A percentile compares a stretch with the other conserved stretches of the same genome.
Evolutionary conservation across 2,888 invertebrate genomes (phyloP).

Genomic region (Andrena camellia): DNA sequence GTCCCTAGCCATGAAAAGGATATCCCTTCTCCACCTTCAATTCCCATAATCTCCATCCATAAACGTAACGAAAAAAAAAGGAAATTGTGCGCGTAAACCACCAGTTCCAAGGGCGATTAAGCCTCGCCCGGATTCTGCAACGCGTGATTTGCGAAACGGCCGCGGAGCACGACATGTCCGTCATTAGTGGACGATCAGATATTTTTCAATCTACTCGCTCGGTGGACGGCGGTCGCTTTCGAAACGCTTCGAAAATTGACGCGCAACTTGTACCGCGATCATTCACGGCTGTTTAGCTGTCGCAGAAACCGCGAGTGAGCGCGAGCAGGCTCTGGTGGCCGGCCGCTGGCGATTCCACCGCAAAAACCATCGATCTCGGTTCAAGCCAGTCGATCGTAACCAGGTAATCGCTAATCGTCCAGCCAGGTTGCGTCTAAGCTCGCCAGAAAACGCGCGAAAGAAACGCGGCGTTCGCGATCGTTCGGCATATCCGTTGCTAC

Average conservation of each 20-base stretch:
- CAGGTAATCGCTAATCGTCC: constrained; percentile 52
- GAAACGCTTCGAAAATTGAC: neutral
- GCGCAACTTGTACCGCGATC: constrained; percentile 17
- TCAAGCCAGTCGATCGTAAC: constrained; percentile 61
- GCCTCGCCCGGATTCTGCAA: neutral
- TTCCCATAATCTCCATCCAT: constrained; percentile 14
- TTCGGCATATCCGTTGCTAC: neutral
- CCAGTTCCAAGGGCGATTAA: constrained; percentile 10
- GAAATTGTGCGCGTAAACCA: constrained; percentile 9
- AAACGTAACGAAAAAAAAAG: neutral
- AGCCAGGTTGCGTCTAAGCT: constrained; percentile 10
- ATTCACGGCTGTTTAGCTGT: constrained; percentile 34
- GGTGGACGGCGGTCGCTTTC: neutral
- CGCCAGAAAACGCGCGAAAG: constrained; percentile 3
- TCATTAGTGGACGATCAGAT: neutral
- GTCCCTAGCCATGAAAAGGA: neutral
- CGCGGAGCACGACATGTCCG: neutral
- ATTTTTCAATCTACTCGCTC: constrained; percentile 11
- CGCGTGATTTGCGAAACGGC: neutral
- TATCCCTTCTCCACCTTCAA: neutral
- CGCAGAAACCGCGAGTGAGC: constrained; percentile 5
- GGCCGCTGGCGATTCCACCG: constrained; percentile 26
- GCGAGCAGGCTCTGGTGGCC: neutral
- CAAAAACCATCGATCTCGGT: constrained; percentile 37
- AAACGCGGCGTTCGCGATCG: constrained; percentile 20